These are phyloP conservation scores for Coturnix japonica DNA, from an alignment of 2,113 vertebrate species.

Conservation along the genomic window DNA sequence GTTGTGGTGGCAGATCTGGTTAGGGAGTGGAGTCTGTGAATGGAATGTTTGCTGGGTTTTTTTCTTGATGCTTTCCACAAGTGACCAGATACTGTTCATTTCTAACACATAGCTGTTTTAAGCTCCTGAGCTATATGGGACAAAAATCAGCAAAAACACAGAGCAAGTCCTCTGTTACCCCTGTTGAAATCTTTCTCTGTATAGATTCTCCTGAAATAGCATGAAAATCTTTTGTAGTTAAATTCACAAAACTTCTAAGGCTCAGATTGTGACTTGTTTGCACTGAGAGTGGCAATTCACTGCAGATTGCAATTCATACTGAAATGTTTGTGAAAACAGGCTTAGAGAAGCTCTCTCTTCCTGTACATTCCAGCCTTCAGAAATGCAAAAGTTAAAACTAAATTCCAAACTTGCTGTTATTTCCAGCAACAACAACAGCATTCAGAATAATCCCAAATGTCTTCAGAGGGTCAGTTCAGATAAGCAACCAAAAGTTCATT, in stretches of 20 bases:
- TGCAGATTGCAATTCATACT: not conserved
- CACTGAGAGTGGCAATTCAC: not conserved
- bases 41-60: not conserved
- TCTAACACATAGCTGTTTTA: not conserved
- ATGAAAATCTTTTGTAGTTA: not conserved
- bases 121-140: not conserved
- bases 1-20: not conserved
- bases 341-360: not conserved
- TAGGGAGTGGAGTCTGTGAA: not conserved
- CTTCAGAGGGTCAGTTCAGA: constrained; percentile 43
- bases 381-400: constrained; percentile 14
- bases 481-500: constrained; percentile 59
- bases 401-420: constrained; percentile 13
- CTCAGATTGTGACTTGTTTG: not conserved
- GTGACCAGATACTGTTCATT: not conserved
- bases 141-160: not conserved
- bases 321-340: not conserved
- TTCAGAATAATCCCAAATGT: constrained; percentile 18
- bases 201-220: not conserved
- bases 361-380: not conserved
- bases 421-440: not conserved
- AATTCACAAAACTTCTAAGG: not conserved
- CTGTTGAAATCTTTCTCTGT: not conserved
- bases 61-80: not conserved
- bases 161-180: rapidly evolving